phyloP scores from a whole-genome alignment of 1,140 invertebrate genomes.

The Popillia japonica region DNA sequence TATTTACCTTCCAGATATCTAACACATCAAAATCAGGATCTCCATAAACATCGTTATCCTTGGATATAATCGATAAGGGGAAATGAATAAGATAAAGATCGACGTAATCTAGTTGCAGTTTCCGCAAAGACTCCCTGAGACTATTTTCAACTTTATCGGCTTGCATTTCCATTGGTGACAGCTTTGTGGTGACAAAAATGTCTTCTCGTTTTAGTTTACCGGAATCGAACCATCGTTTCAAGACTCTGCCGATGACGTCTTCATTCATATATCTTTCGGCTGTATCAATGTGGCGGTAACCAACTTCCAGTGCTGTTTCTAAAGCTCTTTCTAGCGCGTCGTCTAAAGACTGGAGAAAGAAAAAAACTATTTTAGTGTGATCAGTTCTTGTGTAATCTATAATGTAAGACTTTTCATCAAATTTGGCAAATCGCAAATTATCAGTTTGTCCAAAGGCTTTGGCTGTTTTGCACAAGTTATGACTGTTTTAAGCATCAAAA shows the following conservation, averaged over 20 bases:
- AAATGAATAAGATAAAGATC: constrained; percentile 73
- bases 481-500: no score
- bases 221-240: constrained; percentile 76
- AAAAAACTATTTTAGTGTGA: no score
- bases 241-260: constrained; percentile 75
- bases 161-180: constrained; percentile 63
- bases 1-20: not conserved
- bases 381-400: no score
- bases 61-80: constrained; percentile 61
- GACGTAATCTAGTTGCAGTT: constrained; percentile 67
- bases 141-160: constrained; percentile 55
- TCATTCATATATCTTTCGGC: constrained; percentile 82
- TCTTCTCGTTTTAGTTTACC: constrained; percentile 75
- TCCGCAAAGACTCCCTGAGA: constrained; percentile 45
- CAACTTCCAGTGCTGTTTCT: constrained; percentile 68
- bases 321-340: constrained; percentile 74
- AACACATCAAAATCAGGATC: not conserved
- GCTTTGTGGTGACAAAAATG: constrained; percentile 83
- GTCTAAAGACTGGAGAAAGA: constrained; percentile 47
- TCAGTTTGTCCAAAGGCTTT: no score
- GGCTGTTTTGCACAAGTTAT: no score
- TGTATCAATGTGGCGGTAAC: constrained; percentile 77
- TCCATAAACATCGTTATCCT: not conserved
- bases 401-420: no score
- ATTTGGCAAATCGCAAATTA: no score